A percentile compares a stretch with the other conserved stretches of the same genome.
These are phyloP conservation scores for Fregetta grallaria DNA, from an alignment of 2,113 vertebrate species.

Conservation along the genomic window DNA sequence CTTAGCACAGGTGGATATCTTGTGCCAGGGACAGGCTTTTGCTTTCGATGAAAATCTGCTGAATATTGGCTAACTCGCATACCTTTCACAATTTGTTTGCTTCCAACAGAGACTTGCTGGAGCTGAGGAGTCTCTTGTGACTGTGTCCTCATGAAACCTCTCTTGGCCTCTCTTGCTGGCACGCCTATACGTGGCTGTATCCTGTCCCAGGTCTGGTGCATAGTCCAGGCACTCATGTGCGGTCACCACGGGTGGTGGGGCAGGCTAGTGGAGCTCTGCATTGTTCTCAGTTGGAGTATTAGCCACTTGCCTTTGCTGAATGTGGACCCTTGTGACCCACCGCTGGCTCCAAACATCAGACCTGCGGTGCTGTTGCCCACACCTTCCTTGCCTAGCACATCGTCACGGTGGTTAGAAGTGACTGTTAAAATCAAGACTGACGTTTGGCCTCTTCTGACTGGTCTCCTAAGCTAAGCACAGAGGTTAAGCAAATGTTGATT, in stretches of 20 bases:
- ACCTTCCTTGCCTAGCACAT: background rate
- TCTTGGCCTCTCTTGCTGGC: background rate
- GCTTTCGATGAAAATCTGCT: conserved; percentile 58
- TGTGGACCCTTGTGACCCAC: rapidly evolving
- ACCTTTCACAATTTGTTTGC: background rate
- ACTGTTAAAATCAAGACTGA: background rate
- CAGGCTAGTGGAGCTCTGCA: background rate
- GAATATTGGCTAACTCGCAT: background rate
- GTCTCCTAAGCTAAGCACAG: background rate
- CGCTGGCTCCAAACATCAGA: rapidly evolving
- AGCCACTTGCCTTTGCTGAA: background rate
- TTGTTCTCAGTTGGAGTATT: background rate
- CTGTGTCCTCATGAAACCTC: conserved; percentile 38
- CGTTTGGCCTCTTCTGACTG: background rate
- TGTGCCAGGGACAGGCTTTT: conserved; percentile 47
- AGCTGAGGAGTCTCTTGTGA: background rate
- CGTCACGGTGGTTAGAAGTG: rapidly evolving
- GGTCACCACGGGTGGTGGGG: rapidly evolving
- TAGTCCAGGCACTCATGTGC: background rate
- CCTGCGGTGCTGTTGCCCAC: background rate
- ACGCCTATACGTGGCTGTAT: rapidly evolving
- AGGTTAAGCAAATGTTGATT: background rate
- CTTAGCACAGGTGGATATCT: background rate
- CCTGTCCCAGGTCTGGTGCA: background rate
- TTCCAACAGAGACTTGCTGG: conserved; percentile 3